A percentile compares a stretch with the other conserved stretches of the same genome.
These are phyloP conservation scores for Scaptodrosophila lebanonensis DNA, from an alignment of 1,140 invertebrate species.

Conservation along the genomic window DNA sequence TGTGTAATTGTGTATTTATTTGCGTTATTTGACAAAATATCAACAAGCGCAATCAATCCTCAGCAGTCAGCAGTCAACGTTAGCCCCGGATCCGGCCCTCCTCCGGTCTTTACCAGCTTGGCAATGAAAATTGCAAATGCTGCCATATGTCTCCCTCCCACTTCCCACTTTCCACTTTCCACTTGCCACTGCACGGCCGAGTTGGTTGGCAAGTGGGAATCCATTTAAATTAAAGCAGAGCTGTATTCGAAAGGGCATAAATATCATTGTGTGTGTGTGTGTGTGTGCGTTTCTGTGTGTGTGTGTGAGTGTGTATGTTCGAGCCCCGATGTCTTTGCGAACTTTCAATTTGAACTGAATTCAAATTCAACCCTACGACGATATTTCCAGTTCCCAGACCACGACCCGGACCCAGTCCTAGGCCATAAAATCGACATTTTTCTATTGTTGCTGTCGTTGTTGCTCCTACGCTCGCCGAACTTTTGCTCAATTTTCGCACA, in stretches of 20 bases:
- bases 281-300: conserved; percentile 6
- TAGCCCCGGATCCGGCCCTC: background rate
- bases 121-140: conserved; percentile 59
- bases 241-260: conserved; percentile 73
- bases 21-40: conserved; percentile 76
- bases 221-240: conserved; percentile 75
- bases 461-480: conserved; percentile 26
- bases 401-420: conserved; percentile 23
- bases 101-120: background rate
- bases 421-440: conserved; percentile 55
- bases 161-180: too few species aligned
- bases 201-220: conserved; percentile 45
- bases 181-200: too few species aligned
- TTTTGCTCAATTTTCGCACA: conserved; percentile 71
- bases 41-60: conserved; percentile 75
- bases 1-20: conserved; percentile 76
- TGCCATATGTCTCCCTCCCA: conserved; percentile 73
- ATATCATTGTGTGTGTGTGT: conserved; percentile 35
- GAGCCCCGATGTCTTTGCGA: conserved; percentile 43
- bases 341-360: conserved; percentile 74
- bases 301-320: conserved; percentile 10
- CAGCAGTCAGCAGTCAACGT: conserved; percentile 32
- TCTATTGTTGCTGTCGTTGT: conserved; percentile 17
- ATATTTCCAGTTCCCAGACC: too few species aligned
- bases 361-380: conserved; percentile 57